phyloP scores from a whole-genome alignment of 2,113 vertebrate species.

The Raphicerus campestris region DNA sequence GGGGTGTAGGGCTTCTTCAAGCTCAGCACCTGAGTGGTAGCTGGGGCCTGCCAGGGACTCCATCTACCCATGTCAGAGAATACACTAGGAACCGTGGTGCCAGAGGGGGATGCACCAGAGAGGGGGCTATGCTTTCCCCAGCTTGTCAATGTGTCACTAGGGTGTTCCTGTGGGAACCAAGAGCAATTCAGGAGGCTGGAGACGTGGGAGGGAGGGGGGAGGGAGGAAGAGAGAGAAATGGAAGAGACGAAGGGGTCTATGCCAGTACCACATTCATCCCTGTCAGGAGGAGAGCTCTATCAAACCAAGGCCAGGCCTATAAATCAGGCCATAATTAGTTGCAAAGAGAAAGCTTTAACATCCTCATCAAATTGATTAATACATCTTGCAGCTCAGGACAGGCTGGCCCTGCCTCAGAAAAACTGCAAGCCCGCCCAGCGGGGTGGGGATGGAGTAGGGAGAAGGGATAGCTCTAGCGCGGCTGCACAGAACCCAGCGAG shows the following conservation, averaged over 20 bases:
- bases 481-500: not conserved
- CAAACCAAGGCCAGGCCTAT: conserved; percentile 81
- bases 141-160: conserved; percentile 78
- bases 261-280: conserved; percentile 79
- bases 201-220: conserved; percentile 3
- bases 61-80: conserved; percentile 70
- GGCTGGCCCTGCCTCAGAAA: conserved; percentile 74
- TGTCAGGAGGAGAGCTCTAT: conserved; percentile 78
- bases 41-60: conserved; percentile 64
- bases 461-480: not conserved
- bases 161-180: conserved; percentile 74
- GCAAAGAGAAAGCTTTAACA: conserved; percentile 85
- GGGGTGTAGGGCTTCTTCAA: not conserved
- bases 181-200: conserved; percentile 66
- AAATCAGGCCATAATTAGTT: conserved; percentile 86
- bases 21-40: conserved; percentile 26
- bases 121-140: conserved; percentile 73
- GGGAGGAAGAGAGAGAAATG: conserved; percentile 59
- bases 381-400: conserved; percentile 78
- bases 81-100: conserved; percentile 18
- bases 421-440: conserved; percentile 59
- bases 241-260: conserved; percentile 75
- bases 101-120: conserved; percentile 71
- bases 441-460: conserved; percentile 34
- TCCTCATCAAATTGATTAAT: conserved; percentile 87